These are phyloP conservation scores for Neopelma chrysocephalum DNA, from an alignment of 2,797 vertebrate genomes.

Conservation along the genomic window DNA sequence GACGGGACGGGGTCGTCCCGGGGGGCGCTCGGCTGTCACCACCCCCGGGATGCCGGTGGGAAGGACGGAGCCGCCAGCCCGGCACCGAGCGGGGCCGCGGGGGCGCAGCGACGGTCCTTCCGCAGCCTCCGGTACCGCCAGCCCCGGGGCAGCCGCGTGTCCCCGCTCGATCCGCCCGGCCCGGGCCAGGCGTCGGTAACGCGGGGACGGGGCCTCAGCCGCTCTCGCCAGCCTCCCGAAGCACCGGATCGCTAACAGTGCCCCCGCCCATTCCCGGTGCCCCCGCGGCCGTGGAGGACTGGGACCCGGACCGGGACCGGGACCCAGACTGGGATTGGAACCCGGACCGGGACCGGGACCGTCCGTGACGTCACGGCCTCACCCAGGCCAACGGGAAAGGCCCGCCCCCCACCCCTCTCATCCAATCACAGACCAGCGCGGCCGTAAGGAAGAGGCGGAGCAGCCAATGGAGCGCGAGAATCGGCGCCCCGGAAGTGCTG, in stretches of 20 bases:
- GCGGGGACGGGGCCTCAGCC: neutral
- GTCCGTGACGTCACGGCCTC: neutral
- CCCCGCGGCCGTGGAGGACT: neutral
- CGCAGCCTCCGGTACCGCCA: neutral
- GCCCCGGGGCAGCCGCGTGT: too few relatives aligned
- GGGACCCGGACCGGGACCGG: neutral
- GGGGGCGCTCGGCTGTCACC: neutral
- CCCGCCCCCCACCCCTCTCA: rapidly evolving
- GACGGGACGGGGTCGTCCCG: neutral
- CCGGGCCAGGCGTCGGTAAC: neutral
- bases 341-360: neutral
- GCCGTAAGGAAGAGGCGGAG: rapidly evolving
- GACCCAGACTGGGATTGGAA: too few relatives aligned
- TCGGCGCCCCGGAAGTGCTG: neutral
- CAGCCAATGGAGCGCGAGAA: neutral
- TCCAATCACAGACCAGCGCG: rapidly evolving
- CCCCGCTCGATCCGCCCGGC: neutral
- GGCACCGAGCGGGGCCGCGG: neutral
- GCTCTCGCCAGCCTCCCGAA: neutral
- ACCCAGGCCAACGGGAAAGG: neutral
- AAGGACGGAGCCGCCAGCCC: neutral
- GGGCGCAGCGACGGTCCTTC: too few relatives aligned
- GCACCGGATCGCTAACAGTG: neutral
- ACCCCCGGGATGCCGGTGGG: neutral
- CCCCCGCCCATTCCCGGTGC: neutral